Conservation (phyloP, 2,797 vertebrate species). For the Rhinichthys osculus region DNA sequence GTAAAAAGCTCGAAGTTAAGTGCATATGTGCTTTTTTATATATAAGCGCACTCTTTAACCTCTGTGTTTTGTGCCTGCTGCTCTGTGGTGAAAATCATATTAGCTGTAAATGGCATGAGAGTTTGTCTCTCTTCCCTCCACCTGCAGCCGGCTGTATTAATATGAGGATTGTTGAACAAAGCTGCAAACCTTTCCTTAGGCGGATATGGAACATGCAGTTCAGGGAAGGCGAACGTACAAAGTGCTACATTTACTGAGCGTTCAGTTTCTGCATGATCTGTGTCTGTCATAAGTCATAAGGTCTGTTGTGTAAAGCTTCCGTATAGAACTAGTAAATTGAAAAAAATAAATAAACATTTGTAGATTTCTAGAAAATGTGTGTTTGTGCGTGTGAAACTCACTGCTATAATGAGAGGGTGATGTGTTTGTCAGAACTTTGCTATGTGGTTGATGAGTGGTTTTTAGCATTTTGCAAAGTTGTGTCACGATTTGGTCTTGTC, state of each 20-base stretch:
- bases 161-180: conserved; percentile 57
- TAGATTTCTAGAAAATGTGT: neutral
- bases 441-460: neutral
- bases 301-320: conserved; percentile 35
- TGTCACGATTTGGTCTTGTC: too few species aligned
- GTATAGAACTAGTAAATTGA: conserved; percentile 19
- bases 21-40: conserved; percentile 49
- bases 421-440: neutral
- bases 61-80: conserved; percentile 56
- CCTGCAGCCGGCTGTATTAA: conserved; percentile 58
- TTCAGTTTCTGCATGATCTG: neutral
- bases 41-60: conserved; percentile 62
- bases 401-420: conserved; percentile 5
- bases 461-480: neutral
- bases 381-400: neutral
- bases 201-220: conserved; percentile 5
- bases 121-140: conserved; percentile 52
- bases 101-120: conserved; percentile 74
- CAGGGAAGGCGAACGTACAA: conserved; percentile 17
- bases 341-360: neutral
- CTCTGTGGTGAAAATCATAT: conserved; percentile 71
- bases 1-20: conserved; percentile 59
- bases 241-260: neutral
- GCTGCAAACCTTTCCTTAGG: conserved; percentile 41
- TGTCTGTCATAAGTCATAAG: neutral